phyloP scores from a whole-genome alignment of 2,888 invertebrate genomes.

The Calameuta filiformis region DNA sequence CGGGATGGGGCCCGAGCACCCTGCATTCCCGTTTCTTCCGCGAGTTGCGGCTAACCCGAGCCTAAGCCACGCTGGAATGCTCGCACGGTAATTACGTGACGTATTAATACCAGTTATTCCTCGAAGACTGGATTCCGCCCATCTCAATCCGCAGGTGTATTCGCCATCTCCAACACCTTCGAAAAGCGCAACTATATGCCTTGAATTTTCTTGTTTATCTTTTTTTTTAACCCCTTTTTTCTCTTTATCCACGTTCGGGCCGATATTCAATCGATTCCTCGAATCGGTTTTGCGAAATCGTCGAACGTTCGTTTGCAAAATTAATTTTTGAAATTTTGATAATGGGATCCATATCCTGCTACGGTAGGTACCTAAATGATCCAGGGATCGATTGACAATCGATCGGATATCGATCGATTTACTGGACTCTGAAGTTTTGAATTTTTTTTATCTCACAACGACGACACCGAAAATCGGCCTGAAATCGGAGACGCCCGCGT shows the following conservation, averaged over 20 bases:
- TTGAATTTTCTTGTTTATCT: not conserved
- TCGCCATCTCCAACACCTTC: slow-evolving; percentile 42
- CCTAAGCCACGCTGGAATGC: slow-evolving; percentile 6
- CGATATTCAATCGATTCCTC: not conserved
- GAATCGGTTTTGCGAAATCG: not conserved
- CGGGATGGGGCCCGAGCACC: slow-evolving; percentile 13
- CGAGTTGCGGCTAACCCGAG: slow-evolving; percentile 22
- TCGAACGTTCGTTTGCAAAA: not conserved
- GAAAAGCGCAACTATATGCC: not conserved
- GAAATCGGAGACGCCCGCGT: not conserved
- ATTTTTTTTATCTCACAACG: not conserved
- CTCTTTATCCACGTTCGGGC: not conserved
- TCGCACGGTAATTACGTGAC: slow-evolving; percentile 59
- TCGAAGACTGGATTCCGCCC: slow-evolving; percentile 52
- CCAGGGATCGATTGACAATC: too few species aligned
- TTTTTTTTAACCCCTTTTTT: not conserved
- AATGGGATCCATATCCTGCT: not conserved
- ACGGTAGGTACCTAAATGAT: not conserved
- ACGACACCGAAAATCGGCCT: not conserved
- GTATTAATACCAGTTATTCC: slow-evolving; percentile 63
- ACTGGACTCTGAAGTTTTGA: not conserved
- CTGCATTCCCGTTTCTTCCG: slow-evolving; percentile 31
- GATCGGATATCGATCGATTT: too few species aligned
- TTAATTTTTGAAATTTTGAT: not conserved
- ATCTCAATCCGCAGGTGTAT: slow-evolving; percentile 55